Evolutionary conservation across 2,797 vertebrate genomes (phyloP), one percentile per base, ranked within the genome.

Genomic region (Rhinogobio ventralis): DNA sequence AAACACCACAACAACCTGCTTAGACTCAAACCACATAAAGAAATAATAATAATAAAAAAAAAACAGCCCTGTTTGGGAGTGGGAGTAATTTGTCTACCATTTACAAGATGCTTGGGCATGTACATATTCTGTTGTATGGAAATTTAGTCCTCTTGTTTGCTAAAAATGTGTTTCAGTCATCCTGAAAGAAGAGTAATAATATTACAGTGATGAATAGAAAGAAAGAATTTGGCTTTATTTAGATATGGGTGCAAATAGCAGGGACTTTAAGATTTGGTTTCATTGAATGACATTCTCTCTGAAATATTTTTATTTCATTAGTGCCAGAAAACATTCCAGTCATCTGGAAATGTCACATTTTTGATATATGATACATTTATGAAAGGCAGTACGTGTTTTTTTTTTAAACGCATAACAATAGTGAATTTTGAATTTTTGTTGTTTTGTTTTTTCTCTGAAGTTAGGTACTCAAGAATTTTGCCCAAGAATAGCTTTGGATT

Each of bases 1-100:
- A 94, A 94, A 93, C 77, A 51, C 85, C 64, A 66, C 53, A 68
- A 84, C 60, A 84, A 79, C 36, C 72, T 20, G 1, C 20, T 64
- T 45, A 73, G 68, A 67, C 85, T 81, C 20, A 46, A 72, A 72
- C 88, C 84, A 55, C 71, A 79, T 46, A 72, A 15, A 84, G 64
- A 87, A 46, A 86, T 30, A 78, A 5, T 33, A 30, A 66, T 33
- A 53, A 67, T n/a, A 42, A 64, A 25, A n/a, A 62, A 64, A 39
- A 1, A 66, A 36, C 6, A 60, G 17, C 14, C 67, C 25, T 64
- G 30, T n/a, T 72, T 55, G 82, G 62, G 75, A 87, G 84, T 87
- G 83, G 88, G 62, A 87, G 71, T 88, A 87, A 87, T 84, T 57
- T 39, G 15, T 68, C 76, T 74, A 49, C 23, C 17, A 53, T 80